Percentiles rank a stretch among this genome's conserved stretches.
Evolutionary conservation across 2,888 invertebrate species (phyloP).

Genomic region (Lissocephala sabroskyi): DNA sequence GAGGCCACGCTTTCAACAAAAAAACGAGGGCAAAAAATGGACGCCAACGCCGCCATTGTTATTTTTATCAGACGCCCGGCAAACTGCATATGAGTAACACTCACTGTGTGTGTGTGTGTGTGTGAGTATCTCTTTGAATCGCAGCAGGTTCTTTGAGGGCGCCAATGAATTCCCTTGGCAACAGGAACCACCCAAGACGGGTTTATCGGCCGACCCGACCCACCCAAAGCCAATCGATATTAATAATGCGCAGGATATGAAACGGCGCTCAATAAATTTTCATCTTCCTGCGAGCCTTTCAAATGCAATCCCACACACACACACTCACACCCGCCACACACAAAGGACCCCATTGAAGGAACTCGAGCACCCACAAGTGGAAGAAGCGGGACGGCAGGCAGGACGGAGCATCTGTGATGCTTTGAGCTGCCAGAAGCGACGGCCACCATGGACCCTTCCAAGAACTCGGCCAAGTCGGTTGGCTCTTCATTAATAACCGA

Average conservation of each 20-base stretch:
- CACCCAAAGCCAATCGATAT: slow-evolving; percentile 43
- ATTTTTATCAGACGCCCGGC: slow-evolving; percentile 21
- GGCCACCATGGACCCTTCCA: no score
- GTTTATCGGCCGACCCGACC: slow-evolving; percentile 12
- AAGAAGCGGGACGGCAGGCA: no score
- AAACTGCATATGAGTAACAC: slow-evolving; percentile 13
- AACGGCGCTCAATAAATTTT: slow-evolving; percentile 48
- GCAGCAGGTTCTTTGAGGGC: no score
- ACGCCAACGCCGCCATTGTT: slow-evolving; percentile 13
- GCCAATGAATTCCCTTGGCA: neutral
- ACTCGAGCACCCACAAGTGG: no score
- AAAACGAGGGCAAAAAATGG: neutral
- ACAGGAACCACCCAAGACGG: no score
- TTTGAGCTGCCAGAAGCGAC: no score
- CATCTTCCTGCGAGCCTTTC: slow-evolving; percentile 23
- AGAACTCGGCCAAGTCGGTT: no score
- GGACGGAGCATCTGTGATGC: no score
- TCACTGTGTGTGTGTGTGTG: slow-evolving; percentile 4
- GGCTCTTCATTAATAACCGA: no score
- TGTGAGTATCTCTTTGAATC: slow-evolving; percentile 28
- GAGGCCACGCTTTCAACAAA: neutral
- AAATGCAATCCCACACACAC: slow-evolving; percentile 26
- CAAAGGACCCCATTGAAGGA: no score
- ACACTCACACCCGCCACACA: neutral
- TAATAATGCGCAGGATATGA: slow-evolving; percentile 57